phyloP scores from a whole-genome alignment of 2,797 vertebrate species.

The Sarcoramphus papa region DNA sequence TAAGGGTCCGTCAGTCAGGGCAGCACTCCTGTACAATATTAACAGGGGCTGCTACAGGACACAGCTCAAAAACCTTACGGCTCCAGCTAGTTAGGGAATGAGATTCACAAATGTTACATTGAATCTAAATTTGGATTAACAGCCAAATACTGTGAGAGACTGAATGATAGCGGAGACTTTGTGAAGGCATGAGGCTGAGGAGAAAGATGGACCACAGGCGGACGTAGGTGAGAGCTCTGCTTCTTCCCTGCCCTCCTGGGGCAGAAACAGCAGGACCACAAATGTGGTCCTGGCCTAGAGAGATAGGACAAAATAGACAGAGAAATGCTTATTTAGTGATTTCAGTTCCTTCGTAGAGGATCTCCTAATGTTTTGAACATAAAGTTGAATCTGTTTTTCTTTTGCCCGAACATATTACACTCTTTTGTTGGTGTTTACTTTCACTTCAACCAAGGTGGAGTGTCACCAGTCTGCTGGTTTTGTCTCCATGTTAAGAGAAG shows the following conservation, averaged over 20 bases:
- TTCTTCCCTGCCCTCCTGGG: not conserved
- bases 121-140: not conserved
- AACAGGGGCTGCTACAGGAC: not conserved
- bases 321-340: not conserved
- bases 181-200: not conserved
- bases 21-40: not conserved
- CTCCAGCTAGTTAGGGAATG: not conserved
- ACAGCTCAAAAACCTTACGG: not conserved
- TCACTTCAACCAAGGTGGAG: not conserved
- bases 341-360: not conserved
- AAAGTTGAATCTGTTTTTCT: not conserved
- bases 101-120: not conserved
- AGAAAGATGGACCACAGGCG: not conserved
- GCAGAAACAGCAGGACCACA: not conserved
- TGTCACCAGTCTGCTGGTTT: not conserved
- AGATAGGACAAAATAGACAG: not conserved
- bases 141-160: not conserved
- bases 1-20: not conserved
- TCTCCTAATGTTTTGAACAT: not conserved
- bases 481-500: conserved; percentile 13
- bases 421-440: not conserved
- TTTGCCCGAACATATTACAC: not conserved
- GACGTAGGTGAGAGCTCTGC: not conserved
- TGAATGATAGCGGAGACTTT: not conserved
- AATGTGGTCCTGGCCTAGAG: not conserved